Percentiles rank a stretch among this genome's conserved stretches.
Conservation (phyloP, 1,140 invertebrate species). For the Drosophila trapezifrons region DNA sequence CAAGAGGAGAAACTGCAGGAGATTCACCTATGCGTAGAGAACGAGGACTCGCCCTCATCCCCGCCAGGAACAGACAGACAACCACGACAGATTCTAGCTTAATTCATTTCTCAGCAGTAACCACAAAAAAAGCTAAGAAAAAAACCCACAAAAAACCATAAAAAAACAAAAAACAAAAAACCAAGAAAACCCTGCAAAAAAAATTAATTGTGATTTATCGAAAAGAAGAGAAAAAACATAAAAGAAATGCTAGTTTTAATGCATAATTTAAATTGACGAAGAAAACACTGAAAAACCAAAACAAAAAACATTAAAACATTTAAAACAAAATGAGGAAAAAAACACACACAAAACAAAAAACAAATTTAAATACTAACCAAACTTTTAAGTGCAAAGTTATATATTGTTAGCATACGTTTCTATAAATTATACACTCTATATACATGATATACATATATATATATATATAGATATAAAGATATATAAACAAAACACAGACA, state of each 20-base stretch:
- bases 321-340: slow-evolving; percentile 29
- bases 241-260: slow-evolving; percentile 34
- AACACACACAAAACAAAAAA: slow-evolving; percentile 42
- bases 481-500: slow-evolving; percentile 6
- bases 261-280: slow-evolving; percentile 37
- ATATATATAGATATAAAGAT: slow-evolving; percentile 24
- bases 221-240: slow-evolving; percentile 34
- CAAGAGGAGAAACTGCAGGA: too few species aligned
- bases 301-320: slow-evolving; percentile 38
- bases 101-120: slow-evolving; percentile 34
- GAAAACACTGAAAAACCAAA: slow-evolving; percentile 40
- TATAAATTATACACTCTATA: slow-evolving; percentile 46
- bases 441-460: slow-evolving; percentile 28
- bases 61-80: slow-evolving; percentile 5
- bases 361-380: slow-evolving; percentile 56
- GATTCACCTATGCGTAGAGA: slow-evolving; percentile 1
- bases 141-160: slow-evolving; percentile 36
- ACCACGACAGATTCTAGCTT: slow-evolving; percentile 51
- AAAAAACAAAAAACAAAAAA: slow-evolving; percentile 32
- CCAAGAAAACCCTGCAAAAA: slow-evolving; percentile 38
- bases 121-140: slow-evolving; percentile 12
- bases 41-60: neutral
- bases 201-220: slow-evolving; percentile 49
- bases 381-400: slow-evolving; percentile 80
- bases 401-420: slow-evolving; percentile 67